Percentiles rank a stretch among this genome's conserved stretches.
Conservation (phyloP, 2,888 invertebrate species). For the Kryphioiulus occultus region DNA sequence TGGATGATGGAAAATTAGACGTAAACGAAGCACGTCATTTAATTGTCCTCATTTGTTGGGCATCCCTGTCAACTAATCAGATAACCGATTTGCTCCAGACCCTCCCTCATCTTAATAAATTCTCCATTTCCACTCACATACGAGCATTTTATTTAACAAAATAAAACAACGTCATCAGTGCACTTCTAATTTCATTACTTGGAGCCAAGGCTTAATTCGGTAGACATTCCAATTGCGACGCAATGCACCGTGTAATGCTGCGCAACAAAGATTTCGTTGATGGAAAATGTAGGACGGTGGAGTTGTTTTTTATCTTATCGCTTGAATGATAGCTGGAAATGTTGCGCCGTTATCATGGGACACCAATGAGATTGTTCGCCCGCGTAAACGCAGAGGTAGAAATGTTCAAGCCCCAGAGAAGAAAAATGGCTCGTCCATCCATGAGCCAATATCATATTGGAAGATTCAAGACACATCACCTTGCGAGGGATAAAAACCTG, state of each 20-base stretch:
- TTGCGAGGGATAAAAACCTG: background rate
- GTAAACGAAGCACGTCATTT: too few relatives aligned
- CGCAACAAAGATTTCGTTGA: background rate
- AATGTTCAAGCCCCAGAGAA: background rate
- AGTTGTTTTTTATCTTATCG: background rate
- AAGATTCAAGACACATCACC: background rate
- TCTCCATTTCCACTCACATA: background rate
- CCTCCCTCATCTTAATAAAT: background rate
- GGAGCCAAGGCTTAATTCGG: background rate
- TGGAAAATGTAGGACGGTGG: background rate
- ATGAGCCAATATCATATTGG: background rate
- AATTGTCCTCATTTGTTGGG: too few relatives aligned
- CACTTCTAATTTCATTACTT: background rate
- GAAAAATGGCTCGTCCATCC: background rate
- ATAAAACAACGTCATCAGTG: background rate
- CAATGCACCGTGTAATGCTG: slow-evolving; percentile 18
- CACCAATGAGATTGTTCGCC: background rate
- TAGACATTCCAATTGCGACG: background rate
- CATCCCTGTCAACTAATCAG: too few relatives aligned
- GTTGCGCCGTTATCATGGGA: background rate
- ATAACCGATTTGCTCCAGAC: too few relatives aligned
- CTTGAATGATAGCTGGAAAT: background rate
- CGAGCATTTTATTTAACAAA: background rate
- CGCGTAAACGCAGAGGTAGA: background rate
- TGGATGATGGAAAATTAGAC: too few relatives aligned